Conservation (phyloP, 1,140 invertebrate genomes). For the Hylaeus volcanicus region DNA sequence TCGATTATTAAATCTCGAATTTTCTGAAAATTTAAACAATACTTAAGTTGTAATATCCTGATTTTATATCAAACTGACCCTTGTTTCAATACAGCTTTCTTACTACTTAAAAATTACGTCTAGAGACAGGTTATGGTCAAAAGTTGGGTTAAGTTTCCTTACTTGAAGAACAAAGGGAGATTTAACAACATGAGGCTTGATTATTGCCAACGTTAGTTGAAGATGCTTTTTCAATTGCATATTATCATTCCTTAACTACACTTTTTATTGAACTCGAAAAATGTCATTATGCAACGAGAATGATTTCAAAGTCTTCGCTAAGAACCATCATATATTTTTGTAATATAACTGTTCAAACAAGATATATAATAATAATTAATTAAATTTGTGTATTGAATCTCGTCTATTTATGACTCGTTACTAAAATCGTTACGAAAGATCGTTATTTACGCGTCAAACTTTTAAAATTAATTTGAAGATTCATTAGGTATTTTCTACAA, state of each 20-base stretch:
- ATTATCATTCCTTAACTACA: constrained; percentile 40
- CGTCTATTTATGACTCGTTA: no score
- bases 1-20: constrained; percentile 86
- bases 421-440: no score
- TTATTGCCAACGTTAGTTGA: constrained; percentile 85
- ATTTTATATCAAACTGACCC: not conserved
- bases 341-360: not conserved
- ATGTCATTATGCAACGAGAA: not conserved
- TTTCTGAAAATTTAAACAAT: constrained; percentile 76
- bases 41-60: not conserved
- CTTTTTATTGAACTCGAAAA: not conserved
- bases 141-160: constrained; percentile 40
- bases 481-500: no score
- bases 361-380: not conserved
- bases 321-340: not conserved
- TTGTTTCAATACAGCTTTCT: not conserved
- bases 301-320: not conserved
- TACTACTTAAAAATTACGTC: not conserved
- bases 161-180: constrained; percentile 84
- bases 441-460: no score
- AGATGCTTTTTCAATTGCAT: constrained; percentile 72
- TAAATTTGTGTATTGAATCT: not conserved
- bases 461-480: no score
- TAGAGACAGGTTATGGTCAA: not conserved
- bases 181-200: constrained; percentile 88